phyloP scores from a whole-genome alignment of 2,888 invertebrate genomes.

The Drosophila atripex region DNA sequence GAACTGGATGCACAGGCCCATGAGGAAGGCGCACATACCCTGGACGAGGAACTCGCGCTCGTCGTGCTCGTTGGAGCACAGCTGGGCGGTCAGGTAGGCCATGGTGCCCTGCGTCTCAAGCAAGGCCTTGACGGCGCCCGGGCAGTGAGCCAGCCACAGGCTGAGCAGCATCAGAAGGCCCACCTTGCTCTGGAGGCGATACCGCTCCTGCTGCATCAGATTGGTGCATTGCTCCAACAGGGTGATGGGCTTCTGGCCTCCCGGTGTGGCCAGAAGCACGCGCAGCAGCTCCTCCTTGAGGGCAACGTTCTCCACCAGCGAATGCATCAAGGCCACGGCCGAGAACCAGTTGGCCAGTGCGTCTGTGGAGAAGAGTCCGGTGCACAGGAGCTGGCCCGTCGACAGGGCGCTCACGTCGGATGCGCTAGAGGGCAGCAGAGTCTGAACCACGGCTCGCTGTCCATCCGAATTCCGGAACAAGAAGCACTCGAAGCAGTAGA shows the following conservation, averaged over 20 bases:
- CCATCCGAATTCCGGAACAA: conserved; percentile 96
- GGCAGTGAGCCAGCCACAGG: conserved; percentile 94
- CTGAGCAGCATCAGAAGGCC: conserved; percentile 95
- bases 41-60: conserved; percentile 94
- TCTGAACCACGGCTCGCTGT: conserved; percentile 94
- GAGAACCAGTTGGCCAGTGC: conserved; percentile 98
- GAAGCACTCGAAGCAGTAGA: conserved; percentile 99
- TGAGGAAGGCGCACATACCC: conserved; percentile 95
- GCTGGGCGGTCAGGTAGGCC: conserved; percentile 92
- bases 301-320: conserved; percentile 92
- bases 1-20: conserved; percentile 95
- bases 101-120: conserved; percentile 91
- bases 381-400: conserved; percentile 95
- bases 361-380: conserved; percentile 95
- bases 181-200: conserved; percentile 89
- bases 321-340: conserved; percentile 94
- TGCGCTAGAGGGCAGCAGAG: conserved; percentile 93
- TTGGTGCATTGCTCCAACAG: conserved; percentile 94
- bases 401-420: conserved; percentile 89
- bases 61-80: conserved; percentile 93
- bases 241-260: conserved; percentile 93
- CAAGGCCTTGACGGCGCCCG: conserved; percentile 92
- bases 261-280: conserved; percentile 94
- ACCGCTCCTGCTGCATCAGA: conserved; percentile 90
- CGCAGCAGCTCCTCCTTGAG: conserved; percentile 96